Conservation (phyloP, 2,888 invertebrate genomes). For the Mythimna vitellina region DNA sequence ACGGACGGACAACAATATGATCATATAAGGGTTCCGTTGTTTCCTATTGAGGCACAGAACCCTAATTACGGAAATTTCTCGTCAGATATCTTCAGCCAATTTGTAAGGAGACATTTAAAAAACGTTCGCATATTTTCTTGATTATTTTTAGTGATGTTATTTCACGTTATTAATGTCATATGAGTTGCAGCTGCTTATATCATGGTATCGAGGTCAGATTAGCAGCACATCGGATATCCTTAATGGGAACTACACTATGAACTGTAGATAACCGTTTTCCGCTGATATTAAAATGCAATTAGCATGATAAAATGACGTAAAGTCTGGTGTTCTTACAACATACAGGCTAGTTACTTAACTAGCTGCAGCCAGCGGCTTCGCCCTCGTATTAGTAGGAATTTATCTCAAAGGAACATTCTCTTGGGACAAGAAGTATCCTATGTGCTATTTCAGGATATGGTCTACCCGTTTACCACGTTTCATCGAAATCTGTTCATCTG, state of each 20-base stretch:
- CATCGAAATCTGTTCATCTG: no score
- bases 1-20: no score
- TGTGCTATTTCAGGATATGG: no score
- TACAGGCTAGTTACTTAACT: background rate
- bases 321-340: no score
- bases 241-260: constrained; percentile 24
- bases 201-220: constrained; percentile 43
- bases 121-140: background rate
- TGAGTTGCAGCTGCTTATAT: constrained; percentile 30
- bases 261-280: constrained; percentile 41
- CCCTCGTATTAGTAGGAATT: no score
- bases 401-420: no score
- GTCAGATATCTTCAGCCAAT: background rate
- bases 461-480: no score
- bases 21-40: no score
- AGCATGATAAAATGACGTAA: background rate
- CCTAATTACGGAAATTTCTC: no score
- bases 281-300: constrained; percentile 29
- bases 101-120: constrained; percentile 8
- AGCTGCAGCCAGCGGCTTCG: no score
- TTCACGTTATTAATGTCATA: background rate
- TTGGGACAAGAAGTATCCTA: no score
- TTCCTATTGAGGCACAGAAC: no score
- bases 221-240: constrained; percentile 54
- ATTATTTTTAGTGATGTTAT: constrained; percentile 1